Conservation (phyloP, 2,888 invertebrate genomes). For the Periphyllus acericola region DNA sequence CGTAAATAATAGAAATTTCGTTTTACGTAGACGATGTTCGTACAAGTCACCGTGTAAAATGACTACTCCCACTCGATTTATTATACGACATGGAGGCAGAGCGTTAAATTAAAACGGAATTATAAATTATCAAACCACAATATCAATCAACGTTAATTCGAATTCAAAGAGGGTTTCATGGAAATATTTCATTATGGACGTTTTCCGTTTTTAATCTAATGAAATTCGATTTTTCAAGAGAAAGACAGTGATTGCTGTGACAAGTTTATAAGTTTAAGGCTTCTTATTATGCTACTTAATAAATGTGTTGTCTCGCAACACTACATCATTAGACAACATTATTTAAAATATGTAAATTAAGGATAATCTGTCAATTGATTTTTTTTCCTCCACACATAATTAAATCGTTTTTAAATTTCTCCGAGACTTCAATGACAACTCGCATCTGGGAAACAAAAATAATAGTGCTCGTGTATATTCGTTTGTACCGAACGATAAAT, state of each 20-base stretch:
- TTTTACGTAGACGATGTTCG: too few relatives aligned
- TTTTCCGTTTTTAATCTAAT: slow-evolving; percentile 33
- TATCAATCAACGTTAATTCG: slow-evolving; percentile 34
- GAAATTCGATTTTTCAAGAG: slow-evolving; percentile 27
- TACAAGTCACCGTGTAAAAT: neutral
- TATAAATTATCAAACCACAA: slow-evolving; percentile 38
- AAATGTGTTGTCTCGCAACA: slow-evolving; percentile 6
- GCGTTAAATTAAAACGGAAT: slow-evolving; percentile 7
- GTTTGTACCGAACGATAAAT: neutral
- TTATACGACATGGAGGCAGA: neutral
- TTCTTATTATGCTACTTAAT: slow-evolving; percentile 30
- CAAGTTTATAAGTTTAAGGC: slow-evolving; percentile 38
- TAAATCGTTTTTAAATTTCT: neutral
- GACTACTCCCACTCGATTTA: neutral
- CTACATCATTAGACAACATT: neutral
- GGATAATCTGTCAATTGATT: slow-evolving; percentile 33
- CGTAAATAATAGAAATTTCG: too few relatives aligned
- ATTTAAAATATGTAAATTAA: slow-evolving; percentile 45
- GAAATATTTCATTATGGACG: neutral
- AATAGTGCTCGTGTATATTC: neutral
- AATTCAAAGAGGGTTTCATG: neutral
- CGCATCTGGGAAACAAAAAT: neutral
- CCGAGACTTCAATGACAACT: neutral
- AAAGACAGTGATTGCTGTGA: slow-evolving; percentile 16
- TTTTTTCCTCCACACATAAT: slow-evolving; percentile 10